These are phyloP conservation scores for Leuciscus idus DNA, from an alignment of 2,113 vertebrate genomes.

Conservation along the genomic window DNA sequence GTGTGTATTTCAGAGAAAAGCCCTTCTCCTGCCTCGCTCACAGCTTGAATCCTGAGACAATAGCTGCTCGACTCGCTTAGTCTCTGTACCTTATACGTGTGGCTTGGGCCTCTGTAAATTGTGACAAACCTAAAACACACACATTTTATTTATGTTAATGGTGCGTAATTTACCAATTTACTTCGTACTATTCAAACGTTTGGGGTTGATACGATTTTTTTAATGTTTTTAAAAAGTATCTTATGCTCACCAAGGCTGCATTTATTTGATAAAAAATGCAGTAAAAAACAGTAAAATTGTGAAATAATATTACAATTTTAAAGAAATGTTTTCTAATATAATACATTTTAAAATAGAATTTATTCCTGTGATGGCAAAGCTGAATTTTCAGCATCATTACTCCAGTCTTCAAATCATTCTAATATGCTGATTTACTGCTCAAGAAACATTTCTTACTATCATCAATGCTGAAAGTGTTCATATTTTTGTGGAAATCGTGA, in stretches of 20 bases:
- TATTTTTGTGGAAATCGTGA: no score
- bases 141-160: neutral
- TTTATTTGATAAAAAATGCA: neutral
- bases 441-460: neutral
- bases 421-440: neutral
- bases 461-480: neutral
- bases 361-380: neutral
- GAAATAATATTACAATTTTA: neutral
- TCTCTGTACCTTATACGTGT: constrained; percentile 96
- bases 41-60: constrained; percentile 93
- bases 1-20: constrained; percentile 89
- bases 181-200: neutral
- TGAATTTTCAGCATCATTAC: neutral
- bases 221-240: neutral
- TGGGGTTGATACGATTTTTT: neutral
- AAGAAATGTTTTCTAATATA: neutral
- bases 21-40: constrained; percentile 90
- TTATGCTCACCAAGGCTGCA: neutral
- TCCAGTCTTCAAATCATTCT: neutral
- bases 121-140: constrained; percentile 84
- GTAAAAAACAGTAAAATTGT: neutral
- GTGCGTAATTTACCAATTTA: neutral
- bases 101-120: constrained; percentile 94
- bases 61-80: constrained; percentile 90
- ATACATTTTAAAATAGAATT: neutral